phyloP scores from a whole-genome alignment of 2,797 vertebrate species.

The Falco columbarius region DNA sequence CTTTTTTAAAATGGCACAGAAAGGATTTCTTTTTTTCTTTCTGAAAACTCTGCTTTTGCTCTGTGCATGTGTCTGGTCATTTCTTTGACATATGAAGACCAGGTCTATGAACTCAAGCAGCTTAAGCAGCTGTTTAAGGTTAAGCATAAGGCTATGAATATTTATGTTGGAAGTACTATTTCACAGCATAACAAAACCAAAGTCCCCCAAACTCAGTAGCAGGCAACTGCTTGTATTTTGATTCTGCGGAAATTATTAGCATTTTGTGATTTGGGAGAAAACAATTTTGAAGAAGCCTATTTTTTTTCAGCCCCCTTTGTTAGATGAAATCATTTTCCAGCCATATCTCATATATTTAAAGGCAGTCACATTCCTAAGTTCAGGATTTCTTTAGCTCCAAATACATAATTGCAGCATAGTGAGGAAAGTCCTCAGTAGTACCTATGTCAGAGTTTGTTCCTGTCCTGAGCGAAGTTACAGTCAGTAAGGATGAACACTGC shows the following conservation, averaged over 20 bases:
- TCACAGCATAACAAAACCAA: not conserved
- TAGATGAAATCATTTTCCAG: not conserved
- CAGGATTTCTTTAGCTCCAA: not conserved
- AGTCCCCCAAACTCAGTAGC: not conserved
- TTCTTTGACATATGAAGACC: slow-evolving; percentile 10
- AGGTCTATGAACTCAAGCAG: not conserved
- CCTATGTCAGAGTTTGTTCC: not conserved
- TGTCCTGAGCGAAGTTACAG: not conserved
- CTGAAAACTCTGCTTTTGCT: not conserved
- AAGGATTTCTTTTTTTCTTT: not conserved
- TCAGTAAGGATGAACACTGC: not conserved
- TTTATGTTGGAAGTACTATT: not conserved
- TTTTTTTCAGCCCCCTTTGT: not conserved
- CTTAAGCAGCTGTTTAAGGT: slow-evolving; percentile 27
- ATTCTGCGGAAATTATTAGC: not conserved
- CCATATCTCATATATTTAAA: not conserved
- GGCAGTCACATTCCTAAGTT: not conserved
- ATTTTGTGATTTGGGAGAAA: not conserved
- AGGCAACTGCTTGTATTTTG: not conserved
- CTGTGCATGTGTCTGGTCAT: not conserved
- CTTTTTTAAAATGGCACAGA: not conserved
- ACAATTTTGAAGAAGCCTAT: not conserved
- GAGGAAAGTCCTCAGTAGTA: not conserved
- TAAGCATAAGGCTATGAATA: slow-evolving; percentile 5
- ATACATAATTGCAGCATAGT: not conserved